A percentile compares a stretch with the other conserved stretches of the same genome.
phyloP scores from a whole-genome alignment of 53 echinoderm and acorn worm species.

The Temnopleurus reevesii region DNA sequence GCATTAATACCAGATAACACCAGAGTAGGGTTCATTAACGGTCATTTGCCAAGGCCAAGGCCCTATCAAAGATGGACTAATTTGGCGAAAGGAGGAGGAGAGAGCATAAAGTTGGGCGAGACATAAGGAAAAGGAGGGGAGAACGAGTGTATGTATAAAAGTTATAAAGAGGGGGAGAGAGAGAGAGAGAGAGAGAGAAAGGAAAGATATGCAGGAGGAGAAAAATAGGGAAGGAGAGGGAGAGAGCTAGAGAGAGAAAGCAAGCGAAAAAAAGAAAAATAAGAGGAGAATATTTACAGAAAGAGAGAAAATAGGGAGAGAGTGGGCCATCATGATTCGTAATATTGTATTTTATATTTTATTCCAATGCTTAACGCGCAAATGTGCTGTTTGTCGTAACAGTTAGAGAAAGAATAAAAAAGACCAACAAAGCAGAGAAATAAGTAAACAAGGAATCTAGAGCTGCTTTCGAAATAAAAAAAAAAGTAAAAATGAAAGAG shows the following conservation, averaged over 20 bases:
- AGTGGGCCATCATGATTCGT: too few species aligned
- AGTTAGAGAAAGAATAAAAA: too few species aligned
- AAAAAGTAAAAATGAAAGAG: not conserved
- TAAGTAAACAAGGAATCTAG: too few species aligned
- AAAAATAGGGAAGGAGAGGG: not conserved
- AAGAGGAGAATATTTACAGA: not conserved
- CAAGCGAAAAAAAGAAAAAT: not conserved
- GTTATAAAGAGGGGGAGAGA: not conserved
- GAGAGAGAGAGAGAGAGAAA: not conserved
- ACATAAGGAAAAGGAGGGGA: not conserved
- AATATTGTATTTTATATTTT: too few species aligned
- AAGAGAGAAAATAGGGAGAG: not conserved
- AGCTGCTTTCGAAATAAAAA: not conserved
- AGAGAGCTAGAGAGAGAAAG: not conserved
- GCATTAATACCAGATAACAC: slow-evolving; percentile 3
- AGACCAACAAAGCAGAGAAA: too few species aligned
- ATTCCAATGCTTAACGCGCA: too few species aligned
- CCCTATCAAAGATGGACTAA: not conserved
- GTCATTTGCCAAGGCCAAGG: slow-evolving; percentile 43
- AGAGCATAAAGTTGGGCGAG: not conserved
- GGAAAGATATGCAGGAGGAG: not conserved
- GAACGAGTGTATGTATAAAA: too few species aligned
- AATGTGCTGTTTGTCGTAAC: too few species aligned
- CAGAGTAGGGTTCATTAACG: not conserved
- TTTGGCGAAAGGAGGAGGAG: not conserved